phyloP scores from a whole-genome alignment of 2,888 invertebrate species.

The Nemapogon koenigi region DNA sequence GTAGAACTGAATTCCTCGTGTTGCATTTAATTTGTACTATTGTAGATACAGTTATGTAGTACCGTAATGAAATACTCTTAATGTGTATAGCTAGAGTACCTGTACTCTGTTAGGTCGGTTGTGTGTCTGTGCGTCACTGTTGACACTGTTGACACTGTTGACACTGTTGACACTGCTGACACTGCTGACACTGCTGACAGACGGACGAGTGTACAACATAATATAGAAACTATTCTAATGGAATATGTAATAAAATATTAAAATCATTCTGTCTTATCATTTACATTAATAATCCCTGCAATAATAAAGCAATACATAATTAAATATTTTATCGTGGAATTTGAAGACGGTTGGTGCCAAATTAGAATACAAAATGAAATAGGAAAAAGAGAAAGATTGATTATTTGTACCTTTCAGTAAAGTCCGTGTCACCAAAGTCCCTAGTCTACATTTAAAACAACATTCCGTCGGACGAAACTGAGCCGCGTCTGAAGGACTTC shows the following conservation, averaged over 20 bases:
- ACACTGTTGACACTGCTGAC: too few relatives aligned
- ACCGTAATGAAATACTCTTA: constrained; percentile 20
- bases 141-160: too few relatives aligned
- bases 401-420: too few relatives aligned
- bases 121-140: constrained; percentile 1
- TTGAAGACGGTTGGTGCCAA: too few relatives aligned
- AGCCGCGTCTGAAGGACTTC: too few relatives aligned
- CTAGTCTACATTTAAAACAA: too few relatives aligned
- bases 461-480: too few relatives aligned
- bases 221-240: constrained; percentile 61
- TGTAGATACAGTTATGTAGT: constrained; percentile 45
- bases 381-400: too few relatives aligned
- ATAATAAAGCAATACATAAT: too few relatives aligned
- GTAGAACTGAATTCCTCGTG: constrained; percentile 44
- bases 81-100: constrained; percentile 6
- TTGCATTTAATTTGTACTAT: constrained; percentile 48
- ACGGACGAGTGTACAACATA: constrained; percentile 30
- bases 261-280: constrained; percentile 22
- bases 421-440: too few relatives aligned
- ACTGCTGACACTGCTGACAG: neutral
- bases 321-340: too few relatives aligned
- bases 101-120: constrained; percentile 2
- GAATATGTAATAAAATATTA: constrained; percentile 62
- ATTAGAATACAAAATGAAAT: too few relatives aligned
- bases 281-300: constrained; percentile 5